Evolutionary conservation across 2,113 vertebrate species (phyloP).

Genomic region (Oryzias celebensis): DNA sequence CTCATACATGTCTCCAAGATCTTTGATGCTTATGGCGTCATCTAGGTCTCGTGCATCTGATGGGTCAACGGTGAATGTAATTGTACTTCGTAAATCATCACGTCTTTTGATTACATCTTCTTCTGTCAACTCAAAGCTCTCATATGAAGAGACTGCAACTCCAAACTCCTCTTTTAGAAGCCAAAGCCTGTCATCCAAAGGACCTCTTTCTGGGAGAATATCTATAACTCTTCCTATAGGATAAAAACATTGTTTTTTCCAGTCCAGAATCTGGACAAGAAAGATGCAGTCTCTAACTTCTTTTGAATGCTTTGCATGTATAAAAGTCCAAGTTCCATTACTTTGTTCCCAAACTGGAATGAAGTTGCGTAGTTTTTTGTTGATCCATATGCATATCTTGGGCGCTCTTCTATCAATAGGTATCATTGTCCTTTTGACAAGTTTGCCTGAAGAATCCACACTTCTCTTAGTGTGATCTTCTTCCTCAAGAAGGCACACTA

Average conservation of each 20-base stretch:
- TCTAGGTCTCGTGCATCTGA: slow-evolving; percentile 79
- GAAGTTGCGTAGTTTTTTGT: slow-evolving; percentile 66
- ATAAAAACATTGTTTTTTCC: slow-evolving; percentile 72
- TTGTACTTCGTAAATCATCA: slow-evolving; percentile 62
- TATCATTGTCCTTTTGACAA: slow-evolving; percentile 72
- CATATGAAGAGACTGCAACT: slow-evolving; percentile 35
- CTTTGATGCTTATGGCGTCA: slow-evolving; percentile 84
- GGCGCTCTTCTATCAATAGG: slow-evolving; percentile 79
- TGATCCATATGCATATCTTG: slow-evolving; percentile 78
- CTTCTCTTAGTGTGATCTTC: slow-evolving; percentile 46
- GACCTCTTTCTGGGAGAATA: slow-evolving; percentile 67
- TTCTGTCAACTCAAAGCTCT: slow-evolving; percentile 22
- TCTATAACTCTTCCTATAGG: slow-evolving; percentile 82
- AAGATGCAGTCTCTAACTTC: slow-evolving; percentile 68
- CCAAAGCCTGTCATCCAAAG: slow-evolving; percentile 69
- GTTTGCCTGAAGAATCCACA: slow-evolving; percentile 6
- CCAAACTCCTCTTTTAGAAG: slow-evolving; percentile 77
- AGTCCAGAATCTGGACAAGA: slow-evolving; percentile 78
- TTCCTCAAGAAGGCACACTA: slow-evolving; percentile 80
- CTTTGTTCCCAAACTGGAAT: slow-evolving; percentile 75
- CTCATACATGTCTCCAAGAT: slow-evolving; percentile 77
- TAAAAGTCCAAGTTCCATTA: slow-evolving; percentile 37
- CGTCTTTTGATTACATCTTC: slow-evolving; percentile 53
- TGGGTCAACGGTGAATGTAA: slow-evolving; percentile 86
- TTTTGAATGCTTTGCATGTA: neutral